These are phyloP conservation scores for Polia nebulosa DNA, from an alignment of 2,888 invertebrate species.

Conservation along the genomic window DNA sequence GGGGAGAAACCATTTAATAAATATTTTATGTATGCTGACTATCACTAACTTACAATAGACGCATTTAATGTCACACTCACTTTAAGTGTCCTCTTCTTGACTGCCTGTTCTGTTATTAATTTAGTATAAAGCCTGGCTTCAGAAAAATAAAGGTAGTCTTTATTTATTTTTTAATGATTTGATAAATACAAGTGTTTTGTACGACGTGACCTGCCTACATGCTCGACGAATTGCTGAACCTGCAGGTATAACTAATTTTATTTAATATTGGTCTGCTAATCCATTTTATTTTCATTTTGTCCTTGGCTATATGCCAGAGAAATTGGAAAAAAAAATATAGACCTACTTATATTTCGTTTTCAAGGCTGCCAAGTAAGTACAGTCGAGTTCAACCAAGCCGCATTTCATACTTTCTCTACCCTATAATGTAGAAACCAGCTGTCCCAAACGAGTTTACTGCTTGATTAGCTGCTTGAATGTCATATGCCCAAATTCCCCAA, in stretches of 20 bases:
- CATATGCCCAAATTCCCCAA: no score
- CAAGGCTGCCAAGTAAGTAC: background rate
- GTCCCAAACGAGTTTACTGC: no score
- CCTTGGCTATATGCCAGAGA: no score
- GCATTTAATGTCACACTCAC: constrained; percentile 15
- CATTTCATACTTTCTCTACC: background rate
- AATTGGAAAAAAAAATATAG: no score
- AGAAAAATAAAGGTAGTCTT: background rate
- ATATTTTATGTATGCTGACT: background rate
- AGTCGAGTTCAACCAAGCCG: background rate
- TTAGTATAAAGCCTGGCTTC: background rate
- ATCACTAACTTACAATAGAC: constrained; percentile 13
- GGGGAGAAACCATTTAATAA: constrained; percentile 32
- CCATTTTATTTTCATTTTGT: no score
- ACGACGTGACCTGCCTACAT: background rate
- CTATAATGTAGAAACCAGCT: background rate
- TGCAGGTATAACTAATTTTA: constrained; percentile 8
- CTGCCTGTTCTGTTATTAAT: constrained; percentile 1
- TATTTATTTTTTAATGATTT: constrained; percentile 10
- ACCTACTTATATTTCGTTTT: no score
- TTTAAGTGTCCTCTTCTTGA: constrained; percentile 8
- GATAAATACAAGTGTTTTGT: background rate
- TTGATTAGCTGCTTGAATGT: no score
- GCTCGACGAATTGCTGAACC: background rate
- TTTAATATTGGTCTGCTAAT: background rate